Evolutionary conservation across 2,888 invertebrate genomes (phyloP).

Genomic region (Drosophila tripunctata): DNA sequence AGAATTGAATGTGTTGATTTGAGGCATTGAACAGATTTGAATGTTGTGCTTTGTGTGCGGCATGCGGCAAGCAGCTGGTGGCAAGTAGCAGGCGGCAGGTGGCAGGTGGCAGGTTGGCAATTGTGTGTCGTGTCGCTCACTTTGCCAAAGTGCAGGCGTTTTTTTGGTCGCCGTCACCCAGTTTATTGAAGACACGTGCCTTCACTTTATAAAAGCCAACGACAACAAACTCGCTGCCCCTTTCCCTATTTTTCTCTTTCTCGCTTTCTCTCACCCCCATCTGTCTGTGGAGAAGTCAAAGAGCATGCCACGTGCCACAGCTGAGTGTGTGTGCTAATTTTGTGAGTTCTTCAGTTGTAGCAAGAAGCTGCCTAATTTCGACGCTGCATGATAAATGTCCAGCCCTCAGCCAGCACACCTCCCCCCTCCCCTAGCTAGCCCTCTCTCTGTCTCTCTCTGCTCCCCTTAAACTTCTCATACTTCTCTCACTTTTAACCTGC

Average conservation of each 20-base stretch:
- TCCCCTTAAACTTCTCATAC: not conserved
- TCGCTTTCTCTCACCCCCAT: not conserved
- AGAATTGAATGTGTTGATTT: not conserved
- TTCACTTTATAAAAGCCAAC: conserved; percentile 51
- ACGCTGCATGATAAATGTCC: conserved; percentile 53
- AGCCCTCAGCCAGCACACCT: not conserved
- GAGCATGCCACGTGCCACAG: conserved; percentile 64
- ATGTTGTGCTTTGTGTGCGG: not conserved
- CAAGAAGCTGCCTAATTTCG: conserved; percentile 78
- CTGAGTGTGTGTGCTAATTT: conserved; percentile 50
- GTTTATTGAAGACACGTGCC: conserved; percentile 67
- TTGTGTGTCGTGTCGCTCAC: conserved; percentile 31
- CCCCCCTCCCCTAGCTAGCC: not conserved
- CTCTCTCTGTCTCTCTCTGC: not conserved
- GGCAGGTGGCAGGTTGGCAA: not conserved
- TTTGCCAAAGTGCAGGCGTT: conserved; percentile 39
- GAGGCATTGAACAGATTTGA: not conserved
- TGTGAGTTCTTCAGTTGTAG: conserved; percentile 48
- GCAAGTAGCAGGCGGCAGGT: conserved; percentile 27
- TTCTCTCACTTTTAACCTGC: not conserved
- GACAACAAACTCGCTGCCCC: conserved; percentile 32
- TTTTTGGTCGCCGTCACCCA: conserved; percentile 33
- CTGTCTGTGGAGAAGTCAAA: conserved; percentile 62
- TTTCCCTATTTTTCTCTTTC: not conserved
- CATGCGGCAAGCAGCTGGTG: not conserved